Evolutionary conservation across 1,140 invertebrate species (phyloP).

Genomic region (Nasonia giraulti): DNA sequence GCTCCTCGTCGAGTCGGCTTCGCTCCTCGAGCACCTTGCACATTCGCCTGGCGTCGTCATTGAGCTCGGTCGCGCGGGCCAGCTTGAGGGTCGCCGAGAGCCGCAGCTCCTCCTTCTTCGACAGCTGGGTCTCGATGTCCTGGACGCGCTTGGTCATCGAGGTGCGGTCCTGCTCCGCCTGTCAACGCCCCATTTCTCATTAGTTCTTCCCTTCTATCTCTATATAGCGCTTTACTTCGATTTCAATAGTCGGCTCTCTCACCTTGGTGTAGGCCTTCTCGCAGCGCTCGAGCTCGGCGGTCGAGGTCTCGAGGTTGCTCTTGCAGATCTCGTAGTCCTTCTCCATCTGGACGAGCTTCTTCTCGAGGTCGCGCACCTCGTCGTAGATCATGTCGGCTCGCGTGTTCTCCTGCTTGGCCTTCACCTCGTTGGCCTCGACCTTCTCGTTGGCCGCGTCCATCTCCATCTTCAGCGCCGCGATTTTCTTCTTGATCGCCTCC

Average conservation of each 20-base stretch:
- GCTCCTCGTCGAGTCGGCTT: conserved; percentile 83
- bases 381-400: conserved; percentile 82
- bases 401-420: conserved; percentile 81
- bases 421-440: conserved; percentile 83
- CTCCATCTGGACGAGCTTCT: conserved; percentile 82
- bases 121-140: conserved; percentile 85
- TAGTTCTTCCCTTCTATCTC: too few relatives aligned
- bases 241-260: conserved; percentile 5
- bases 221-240: too few relatives aligned
- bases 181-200: not conserved
- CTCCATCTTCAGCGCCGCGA: conserved; percentile 88
- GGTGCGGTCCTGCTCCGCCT: conserved; percentile 88
- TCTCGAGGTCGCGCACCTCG: conserved; percentile 81
- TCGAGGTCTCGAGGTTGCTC: conserved; percentile 78
- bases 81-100: conserved; percentile 82
- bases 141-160: conserved; percentile 85
- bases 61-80: conserved; percentile 86
- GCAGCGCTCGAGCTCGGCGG: conserved; percentile 82
- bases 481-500: conserved; percentile 93
- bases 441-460: conserved; percentile 87
- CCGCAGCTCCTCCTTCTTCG: conserved; percentile 85
- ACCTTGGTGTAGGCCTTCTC: conserved; percentile 78
- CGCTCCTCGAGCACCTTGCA: conserved; percentile 88
- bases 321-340: conserved; percentile 81
- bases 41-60: conserved; percentile 88